Percentiles rank a stretch among this genome's conserved stretches.
Conservation (phyloP, 2,113 vertebrate genomes). For the Otolemur garnettii region DNA sequence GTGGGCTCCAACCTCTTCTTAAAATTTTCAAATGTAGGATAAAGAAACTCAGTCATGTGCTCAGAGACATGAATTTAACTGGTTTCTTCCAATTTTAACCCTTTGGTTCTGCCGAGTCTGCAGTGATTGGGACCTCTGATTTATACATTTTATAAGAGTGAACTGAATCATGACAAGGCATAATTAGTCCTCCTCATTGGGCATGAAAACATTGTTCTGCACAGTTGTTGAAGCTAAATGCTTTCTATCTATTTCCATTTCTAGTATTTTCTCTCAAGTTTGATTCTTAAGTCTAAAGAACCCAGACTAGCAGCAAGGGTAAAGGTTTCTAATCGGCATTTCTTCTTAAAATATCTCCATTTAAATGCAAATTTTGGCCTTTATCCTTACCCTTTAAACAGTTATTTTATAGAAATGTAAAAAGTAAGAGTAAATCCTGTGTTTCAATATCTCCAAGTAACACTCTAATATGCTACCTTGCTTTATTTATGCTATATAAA, state of each 20-base stretch:
- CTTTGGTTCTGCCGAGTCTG: slow-evolving; percentile 44
- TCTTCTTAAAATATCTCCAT: slow-evolving; percentile 89
- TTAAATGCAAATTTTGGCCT: slow-evolving; percentile 92
- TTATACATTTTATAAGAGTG: slow-evolving; percentile 55
- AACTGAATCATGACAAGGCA: slow-evolving; percentile 30
- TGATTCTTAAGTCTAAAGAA: slow-evolving; percentile 34
- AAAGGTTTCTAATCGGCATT: slow-evolving; percentile 84
- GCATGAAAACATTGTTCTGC: neutral
- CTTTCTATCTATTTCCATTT: slow-evolving; percentile 48
- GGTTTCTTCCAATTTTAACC: slow-evolving; percentile 66
- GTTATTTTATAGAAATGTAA: slow-evolving; percentile 86
- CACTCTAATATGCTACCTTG: slow-evolving; percentile 70
- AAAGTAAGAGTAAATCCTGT: slow-evolving; percentile 85
- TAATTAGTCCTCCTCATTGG: neutral
- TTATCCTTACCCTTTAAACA: slow-evolving; percentile 89
- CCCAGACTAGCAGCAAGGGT: neutral
- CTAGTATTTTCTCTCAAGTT: slow-evolving; percentile 60
- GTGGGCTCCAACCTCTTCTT: neutral
- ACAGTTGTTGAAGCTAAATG: slow-evolving; percentile 20
- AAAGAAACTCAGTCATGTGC: neutral
- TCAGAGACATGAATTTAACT: neutral
- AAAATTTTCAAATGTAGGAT: neutral
- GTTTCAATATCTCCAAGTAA: slow-evolving; percentile 80
- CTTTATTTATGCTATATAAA: slow-evolving; percentile 70
- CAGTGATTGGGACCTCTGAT: neutral